Percentiles rank a stretch among this genome's conserved stretches.
Conservation (phyloP, 1,140 invertebrate genomes). For the Lasaia peninsularis region DNA sequence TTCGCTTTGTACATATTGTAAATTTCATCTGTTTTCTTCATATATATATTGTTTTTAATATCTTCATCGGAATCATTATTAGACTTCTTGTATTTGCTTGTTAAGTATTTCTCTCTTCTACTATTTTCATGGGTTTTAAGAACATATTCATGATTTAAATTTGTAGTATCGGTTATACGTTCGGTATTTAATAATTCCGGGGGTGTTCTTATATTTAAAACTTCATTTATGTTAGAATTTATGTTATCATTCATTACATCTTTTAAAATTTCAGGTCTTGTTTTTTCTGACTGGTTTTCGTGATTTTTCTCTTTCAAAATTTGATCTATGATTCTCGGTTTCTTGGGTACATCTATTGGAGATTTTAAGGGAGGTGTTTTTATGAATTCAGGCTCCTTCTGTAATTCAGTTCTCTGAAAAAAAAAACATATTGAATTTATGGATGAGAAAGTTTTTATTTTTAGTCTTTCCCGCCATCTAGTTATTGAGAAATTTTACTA, state of each 20-base stretch:
- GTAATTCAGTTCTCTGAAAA: not conserved
- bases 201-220: not conserved
- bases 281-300: not conserved
- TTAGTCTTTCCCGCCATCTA: too few species aligned
- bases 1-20: conserved; percentile 8
- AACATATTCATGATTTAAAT: not conserved
- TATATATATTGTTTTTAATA: not conserved
- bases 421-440: too few species aligned
- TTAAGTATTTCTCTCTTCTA: not conserved
- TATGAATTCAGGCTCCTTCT: not conserved
- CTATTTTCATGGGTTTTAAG: not conserved
- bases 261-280: not conserved
- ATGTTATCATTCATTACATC: not conserved
- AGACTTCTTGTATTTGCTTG: not conserved
- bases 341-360: not conserved
- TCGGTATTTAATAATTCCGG: not conserved
- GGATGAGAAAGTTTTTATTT: too few species aligned
- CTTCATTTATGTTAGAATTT: not conserved
- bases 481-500: too few species aligned
- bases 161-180: not conserved
- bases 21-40: conserved; percentile 13
- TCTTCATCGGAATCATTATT: not conserved
- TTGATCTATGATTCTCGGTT: conserved; percentile 11
- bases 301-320: conserved; percentile 13
- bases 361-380: not conserved